These are phyloP conservation scores for Bubo scandiacus DNA, from an alignment of 2,113 vertebrate species.

Conservation along the genomic window DNA sequence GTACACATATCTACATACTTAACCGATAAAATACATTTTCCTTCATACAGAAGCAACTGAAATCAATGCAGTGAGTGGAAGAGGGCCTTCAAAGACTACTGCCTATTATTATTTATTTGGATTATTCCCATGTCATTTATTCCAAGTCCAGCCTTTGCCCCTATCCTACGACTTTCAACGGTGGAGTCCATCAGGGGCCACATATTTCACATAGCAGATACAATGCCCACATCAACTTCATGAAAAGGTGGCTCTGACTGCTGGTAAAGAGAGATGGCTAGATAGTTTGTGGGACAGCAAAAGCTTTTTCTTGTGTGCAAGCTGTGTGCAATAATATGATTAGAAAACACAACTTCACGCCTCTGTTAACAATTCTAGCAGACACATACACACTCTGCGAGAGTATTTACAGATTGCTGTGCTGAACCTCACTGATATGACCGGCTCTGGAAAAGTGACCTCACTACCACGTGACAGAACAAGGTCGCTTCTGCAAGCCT, in stretches of 20 bases:
- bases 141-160: not conserved
- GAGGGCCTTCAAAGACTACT: not conserved
- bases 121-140: not conserved
- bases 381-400: fast-evolving
- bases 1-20: not conserved
- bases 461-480: not conserved
- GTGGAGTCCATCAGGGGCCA: not conserved
- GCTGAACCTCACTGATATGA: fast-evolving
- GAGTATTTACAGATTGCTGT: not conserved
- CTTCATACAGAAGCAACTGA: not conserved
- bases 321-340: fast-evolving
- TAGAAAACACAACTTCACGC: not conserved
- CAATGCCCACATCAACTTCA: not conserved
- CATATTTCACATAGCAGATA: fast-evolving
- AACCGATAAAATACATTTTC: not conserved
- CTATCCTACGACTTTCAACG: not conserved
- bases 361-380: not conserved
- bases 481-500: not conserved
- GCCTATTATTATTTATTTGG: not conserved
- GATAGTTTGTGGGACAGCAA: not conserved
- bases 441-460: not conserved
- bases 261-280: not conserved
- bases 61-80: not conserved
- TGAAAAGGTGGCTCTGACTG: not conserved
- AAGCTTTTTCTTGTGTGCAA: not conserved